These are phyloP conservation scores for Benitochromis conjunctus DNA, from an alignment of 2,113 vertebrate genomes.

Conservation along the genomic window DNA sequence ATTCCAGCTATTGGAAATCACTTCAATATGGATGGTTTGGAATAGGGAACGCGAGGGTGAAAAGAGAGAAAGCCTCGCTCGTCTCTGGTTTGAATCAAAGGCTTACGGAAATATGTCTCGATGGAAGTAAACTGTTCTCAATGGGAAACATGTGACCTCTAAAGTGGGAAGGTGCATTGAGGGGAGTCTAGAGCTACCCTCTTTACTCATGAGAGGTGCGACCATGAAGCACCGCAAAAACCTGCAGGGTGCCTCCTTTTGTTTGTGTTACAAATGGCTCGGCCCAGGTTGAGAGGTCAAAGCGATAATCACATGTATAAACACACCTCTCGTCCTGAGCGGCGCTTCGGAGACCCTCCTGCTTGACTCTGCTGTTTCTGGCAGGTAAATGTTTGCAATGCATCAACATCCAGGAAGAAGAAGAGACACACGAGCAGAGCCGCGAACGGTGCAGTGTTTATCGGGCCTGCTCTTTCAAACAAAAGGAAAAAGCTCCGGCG, in stretches of 20 bases:
- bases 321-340: conserved; percentile 50
- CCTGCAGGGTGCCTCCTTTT: conserved; percentile 50
- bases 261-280: conserved; percentile 68
- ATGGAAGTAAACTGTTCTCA: conserved; percentile 72
- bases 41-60: background rate
- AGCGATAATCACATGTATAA: conserved; percentile 72
- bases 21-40: conserved; percentile 49
- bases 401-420: conserved; percentile 20
- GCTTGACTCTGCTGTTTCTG: conserved; percentile 41
- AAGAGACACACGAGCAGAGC: background rate
- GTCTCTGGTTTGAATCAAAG: conserved; percentile 76
- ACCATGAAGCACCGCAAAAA: conserved; percentile 26
- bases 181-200: conserved; percentile 22
- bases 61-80: conserved; percentile 27
- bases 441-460: background rate
- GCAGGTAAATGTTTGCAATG: conserved; percentile 62
- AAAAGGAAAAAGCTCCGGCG: conserved; percentile 1
- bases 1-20: conserved; percentile 49
- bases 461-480: conserved; percentile 34
- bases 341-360: conserved; percentile 9
- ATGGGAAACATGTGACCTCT: conserved; percentile 74
- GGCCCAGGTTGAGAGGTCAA: conserved; percentile 56
- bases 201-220: conserved; percentile 17
- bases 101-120: conserved; percentile 71
- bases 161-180: conserved; percentile 46